Base-by-base conservation (phyloP, 2,113 vertebrate species). In the Geothlypis trichas region DNA sequence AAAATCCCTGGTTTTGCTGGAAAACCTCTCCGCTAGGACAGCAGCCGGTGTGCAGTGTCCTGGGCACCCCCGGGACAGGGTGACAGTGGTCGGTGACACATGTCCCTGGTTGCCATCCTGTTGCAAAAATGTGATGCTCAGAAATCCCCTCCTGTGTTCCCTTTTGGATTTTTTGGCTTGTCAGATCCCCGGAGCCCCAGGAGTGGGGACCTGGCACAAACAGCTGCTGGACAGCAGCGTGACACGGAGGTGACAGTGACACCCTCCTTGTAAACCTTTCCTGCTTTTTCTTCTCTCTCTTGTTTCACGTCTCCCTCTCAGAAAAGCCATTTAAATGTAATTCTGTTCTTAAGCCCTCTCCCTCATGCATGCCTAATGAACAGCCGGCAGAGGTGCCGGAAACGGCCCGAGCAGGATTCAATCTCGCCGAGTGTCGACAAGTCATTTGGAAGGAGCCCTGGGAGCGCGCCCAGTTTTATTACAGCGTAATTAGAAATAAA, bases 341-440 rank as follows among this genome's bases (percentile, higher is more conserved):
- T 98, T 97, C 98, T 97, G 94, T 97, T 98, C 98, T 98, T 97
- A 98, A 98, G 95, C 91, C 97, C 87, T 97, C 96, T 97, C 97
- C 98, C 97, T 98, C 98, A 97, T 98, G 98, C 98, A 98, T 98
- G 98, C 96, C 98, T 98, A 98, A 98, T 98, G 98, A 98, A 62
- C 96, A 95, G 95, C 97, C 97, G 97, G 97, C 97, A 97, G 97
- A 97, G 83, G 97, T 96, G 96, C 94, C 95, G 96, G 97, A 97
- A 98, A 97, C 94, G 89, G 96, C 97, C 97, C 89, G 82, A 96
- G 97, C 18, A 91, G 98, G 97, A 98, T 96, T 98, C 98, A 97
- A 97, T 98, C 95, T 97, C 55, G 69, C 97, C 66, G 94, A 95
- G 97, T 97, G 98, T 87, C 97, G 96, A 97, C 98, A 97, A 98